Percentiles rank a stretch among this genome's conserved stretches.
phyloP scores from a whole-genome alignment of 2,888 invertebrate species.

The Spilarctia lutea region DNA sequence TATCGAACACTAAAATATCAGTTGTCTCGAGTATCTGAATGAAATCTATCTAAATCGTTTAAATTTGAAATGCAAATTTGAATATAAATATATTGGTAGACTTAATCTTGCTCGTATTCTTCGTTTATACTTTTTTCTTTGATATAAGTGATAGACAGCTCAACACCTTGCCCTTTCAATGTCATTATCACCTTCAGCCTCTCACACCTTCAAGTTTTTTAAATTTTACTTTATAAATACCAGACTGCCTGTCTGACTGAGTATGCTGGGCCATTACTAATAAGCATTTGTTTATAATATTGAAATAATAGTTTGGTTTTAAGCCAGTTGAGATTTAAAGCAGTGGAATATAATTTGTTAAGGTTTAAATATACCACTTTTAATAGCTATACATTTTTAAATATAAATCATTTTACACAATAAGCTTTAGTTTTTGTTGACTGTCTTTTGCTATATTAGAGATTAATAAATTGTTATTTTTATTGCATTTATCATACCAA shows the following conservation, averaged over 20 bases:
- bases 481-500: not conserved
- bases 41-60: not conserved
- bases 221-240: not conserved
- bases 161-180: slow-evolving; percentile 7
- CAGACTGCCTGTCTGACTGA: not conserved
- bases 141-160: not conserved
- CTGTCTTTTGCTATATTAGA: not conserved
- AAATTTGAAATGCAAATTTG: not conserved
- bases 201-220: slow-evolving; percentile 1
- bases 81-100: not conserved
- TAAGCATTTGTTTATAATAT: not conserved
- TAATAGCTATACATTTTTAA: not conserved
- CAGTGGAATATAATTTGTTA: not conserved
- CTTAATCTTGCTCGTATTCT: not conserved
- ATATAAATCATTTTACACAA: not conserved
- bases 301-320: not conserved
- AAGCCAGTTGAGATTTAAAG: not conserved
- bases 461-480: no score
- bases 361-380: not conserved
- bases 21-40: not conserved
- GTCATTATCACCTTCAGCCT: not conserved
- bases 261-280: not conserved
- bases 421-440: not conserved
- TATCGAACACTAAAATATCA: not conserved
- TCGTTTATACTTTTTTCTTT: slow-evolving; percentile 5